Evolutionary conservation across 2,797 vertebrate genomes (phyloP).

Genomic region (Sternotherus odoratus): DNA sequence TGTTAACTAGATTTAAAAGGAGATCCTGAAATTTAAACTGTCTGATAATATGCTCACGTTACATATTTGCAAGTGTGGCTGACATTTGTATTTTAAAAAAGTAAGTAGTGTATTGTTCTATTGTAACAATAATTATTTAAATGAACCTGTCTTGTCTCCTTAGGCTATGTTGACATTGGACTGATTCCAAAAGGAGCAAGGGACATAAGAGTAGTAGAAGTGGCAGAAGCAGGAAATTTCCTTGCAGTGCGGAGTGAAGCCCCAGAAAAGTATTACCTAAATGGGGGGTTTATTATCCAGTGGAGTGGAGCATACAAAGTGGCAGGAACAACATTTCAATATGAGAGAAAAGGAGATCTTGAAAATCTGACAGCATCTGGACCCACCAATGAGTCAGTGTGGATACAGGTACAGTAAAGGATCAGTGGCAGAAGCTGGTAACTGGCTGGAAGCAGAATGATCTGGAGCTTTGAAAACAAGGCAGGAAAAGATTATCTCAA

Average conservation of each 20-base stretch:
- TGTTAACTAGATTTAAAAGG: not conserved
- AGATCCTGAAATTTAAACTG: not conserved
- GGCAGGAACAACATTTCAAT: slow-evolving; percentile 91
- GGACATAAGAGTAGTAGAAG: slow-evolving; percentile 92
- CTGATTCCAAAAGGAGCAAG: slow-evolving; percentile 95
- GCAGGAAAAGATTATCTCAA: not conserved
- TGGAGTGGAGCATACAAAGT: slow-evolving; percentile 97
- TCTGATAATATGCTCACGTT: not conserved
- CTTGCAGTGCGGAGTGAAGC: slow-evolving; percentile 89
- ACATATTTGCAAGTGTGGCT: not conserved
- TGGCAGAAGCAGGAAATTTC: slow-evolving; percentile 94
- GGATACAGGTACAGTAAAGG: slow-evolving; percentile 89
- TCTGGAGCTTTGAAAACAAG: not conserved
- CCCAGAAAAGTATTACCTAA: slow-evolving; percentile 92
- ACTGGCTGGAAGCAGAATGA: not conserved
- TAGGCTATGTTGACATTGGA: slow-evolving; percentile 94
- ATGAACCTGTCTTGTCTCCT: not conserved
- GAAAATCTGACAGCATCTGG: slow-evolving; percentile 95
- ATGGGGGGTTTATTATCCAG: slow-evolving; percentile 97
- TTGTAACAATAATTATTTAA: not conserved
- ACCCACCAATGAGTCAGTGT: slow-evolving; percentile 91
- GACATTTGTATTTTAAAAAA: not conserved
- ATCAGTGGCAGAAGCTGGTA: not conserved
- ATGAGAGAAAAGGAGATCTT: slow-evolving; percentile 91
- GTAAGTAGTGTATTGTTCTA: not conserved